These are phyloP conservation scores for Napeogenes inachia DNA, from an alignment of 2,888 invertebrate genomes.

Conservation along the genomic window DNA sequence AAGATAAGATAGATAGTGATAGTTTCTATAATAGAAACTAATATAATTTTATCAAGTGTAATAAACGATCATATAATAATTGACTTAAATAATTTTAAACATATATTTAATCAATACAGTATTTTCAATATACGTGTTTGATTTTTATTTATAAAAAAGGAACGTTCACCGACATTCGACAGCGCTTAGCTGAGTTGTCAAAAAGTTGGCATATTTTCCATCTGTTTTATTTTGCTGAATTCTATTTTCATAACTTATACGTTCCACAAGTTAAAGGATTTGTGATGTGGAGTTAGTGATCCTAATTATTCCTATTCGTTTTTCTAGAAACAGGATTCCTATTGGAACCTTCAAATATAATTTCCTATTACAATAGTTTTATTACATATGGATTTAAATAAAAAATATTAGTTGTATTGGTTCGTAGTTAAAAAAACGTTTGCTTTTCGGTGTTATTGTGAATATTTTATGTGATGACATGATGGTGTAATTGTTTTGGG, in stretches of 20 bases:
- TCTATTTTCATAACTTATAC: slow-evolving; percentile 49
- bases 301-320: neutral
- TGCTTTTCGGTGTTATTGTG: slow-evolving; percentile 1
- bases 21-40: too few relatives aligned
- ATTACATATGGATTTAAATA: neutral
- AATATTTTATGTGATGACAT: slow-evolving; percentile 46
- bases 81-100: too few relatives aligned
- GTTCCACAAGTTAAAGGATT: slow-evolving; percentile 14
- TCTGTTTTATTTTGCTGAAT: slow-evolving; percentile 61
- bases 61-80: neutral
- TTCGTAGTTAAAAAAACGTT: neutral
- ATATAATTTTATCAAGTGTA: too few relatives aligned
- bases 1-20: too few relatives aligned
- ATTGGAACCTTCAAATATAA: neutral
- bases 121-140: neutral
- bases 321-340: neutral
- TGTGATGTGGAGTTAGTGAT: neutral
- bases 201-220: slow-evolving; percentile 68
- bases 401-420: neutral
- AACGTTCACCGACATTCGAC: neutral
- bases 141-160: slow-evolving; percentile 1
- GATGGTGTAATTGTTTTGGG: slow-evolving; percentile 54
- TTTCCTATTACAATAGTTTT: neutral
- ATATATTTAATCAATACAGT: too few relatives aligned
- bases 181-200: slow-evolving; percentile 53